Conservation (phyloP, 2,797 vertebrate genomes). For the Argya squamiceps region DNA sequence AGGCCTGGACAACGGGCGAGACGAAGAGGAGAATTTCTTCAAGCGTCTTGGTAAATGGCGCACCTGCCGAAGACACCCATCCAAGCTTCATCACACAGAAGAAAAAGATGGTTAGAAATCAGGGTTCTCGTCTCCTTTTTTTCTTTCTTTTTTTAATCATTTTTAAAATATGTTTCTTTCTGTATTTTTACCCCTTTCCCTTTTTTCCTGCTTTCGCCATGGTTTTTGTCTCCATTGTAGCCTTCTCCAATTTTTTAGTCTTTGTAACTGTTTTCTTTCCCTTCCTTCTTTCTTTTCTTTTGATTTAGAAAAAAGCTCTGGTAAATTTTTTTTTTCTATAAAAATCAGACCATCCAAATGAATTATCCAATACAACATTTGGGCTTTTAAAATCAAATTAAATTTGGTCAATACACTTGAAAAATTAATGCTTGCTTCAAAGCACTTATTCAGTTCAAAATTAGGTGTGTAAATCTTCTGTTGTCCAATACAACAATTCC, state of each 20-base stretch:
- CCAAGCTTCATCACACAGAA: slow-evolving; percentile 93
- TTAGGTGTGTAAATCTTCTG: slow-evolving; percentile 43
- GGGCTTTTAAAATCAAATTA: slow-evolving; percentile 27
- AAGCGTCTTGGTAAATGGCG: slow-evolving; percentile 99
- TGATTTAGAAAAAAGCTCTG: slow-evolving; percentile 21
- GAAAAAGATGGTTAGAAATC: slow-evolving; percentile 93
- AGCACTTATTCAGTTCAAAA: slow-evolving; percentile 44
- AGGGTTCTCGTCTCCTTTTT: slow-evolving; percentile 76
- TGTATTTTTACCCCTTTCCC: slow-evolving; percentile 16
- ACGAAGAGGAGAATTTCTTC: slow-evolving; percentile 99
- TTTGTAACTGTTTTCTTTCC: slow-evolving; percentile 31
- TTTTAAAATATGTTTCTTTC: slow-evolving; percentile 9
- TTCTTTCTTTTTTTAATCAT: slow-evolving; percentile 65
- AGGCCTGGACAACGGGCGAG: slow-evolving; percentile 88
- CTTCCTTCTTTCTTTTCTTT: slow-evolving; percentile 46
- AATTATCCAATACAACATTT: slow-evolving; percentile 38
- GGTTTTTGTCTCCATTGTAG: slow-evolving; percentile 17
- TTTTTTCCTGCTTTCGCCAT: slow-evolving; percentile 38
- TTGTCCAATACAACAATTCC: slow-evolving; percentile 28
- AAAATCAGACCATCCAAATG: background rate
- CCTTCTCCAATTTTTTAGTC: slow-evolving; percentile 27
- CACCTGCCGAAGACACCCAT: slow-evolving; percentile 90
- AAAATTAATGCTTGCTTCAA: slow-evolving; percentile 45
- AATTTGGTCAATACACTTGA: slow-evolving; percentile 27
- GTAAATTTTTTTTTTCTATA: background rate